Percentiles rank a stretch among this genome's conserved stretches.
Conservation (phyloP, 2,888 invertebrate species). For the Archips xylosteana region DNA sequence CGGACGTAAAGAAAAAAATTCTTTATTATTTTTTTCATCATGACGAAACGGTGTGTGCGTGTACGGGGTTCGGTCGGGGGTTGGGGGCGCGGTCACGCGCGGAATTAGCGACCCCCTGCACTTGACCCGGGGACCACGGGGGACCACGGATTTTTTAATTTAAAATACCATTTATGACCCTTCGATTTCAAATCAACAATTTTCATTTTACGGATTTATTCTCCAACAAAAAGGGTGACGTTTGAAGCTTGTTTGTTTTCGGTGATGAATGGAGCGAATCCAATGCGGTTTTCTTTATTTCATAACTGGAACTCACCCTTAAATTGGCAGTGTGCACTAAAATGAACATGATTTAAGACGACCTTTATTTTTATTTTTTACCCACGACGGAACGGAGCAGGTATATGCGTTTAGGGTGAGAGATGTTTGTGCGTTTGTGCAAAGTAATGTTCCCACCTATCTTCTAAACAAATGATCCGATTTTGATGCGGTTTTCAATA, state of each 20-base stretch:
- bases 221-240: not conserved
- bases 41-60: not conserved
- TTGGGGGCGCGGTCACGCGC: constrained; percentile 38
- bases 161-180: constrained; percentile 36
- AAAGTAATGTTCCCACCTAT: no score
- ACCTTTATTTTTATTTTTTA: no score
- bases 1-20: no score
- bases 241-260: not conserved
- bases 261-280: not conserved
- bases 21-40: not conserved
- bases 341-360: no score
- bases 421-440: no score
- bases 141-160: constrained; percentile 38
- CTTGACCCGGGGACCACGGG: constrained; percentile 38
- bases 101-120: constrained; percentile 39
- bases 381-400: no score
- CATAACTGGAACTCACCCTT: not conserved
- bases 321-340: no score
- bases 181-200: constrained; percentile 41
- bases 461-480: no score
- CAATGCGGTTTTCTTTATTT: not conserved
- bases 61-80: not conserved
- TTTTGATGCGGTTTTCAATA: no score
- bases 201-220: constrained; percentile 17
- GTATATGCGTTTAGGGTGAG: no score